These are phyloP conservation scores for Chrysocyon brachyurus DNA, from an alignment of 2,797 vertebrate genomes.

Conservation along the genomic window DNA sequence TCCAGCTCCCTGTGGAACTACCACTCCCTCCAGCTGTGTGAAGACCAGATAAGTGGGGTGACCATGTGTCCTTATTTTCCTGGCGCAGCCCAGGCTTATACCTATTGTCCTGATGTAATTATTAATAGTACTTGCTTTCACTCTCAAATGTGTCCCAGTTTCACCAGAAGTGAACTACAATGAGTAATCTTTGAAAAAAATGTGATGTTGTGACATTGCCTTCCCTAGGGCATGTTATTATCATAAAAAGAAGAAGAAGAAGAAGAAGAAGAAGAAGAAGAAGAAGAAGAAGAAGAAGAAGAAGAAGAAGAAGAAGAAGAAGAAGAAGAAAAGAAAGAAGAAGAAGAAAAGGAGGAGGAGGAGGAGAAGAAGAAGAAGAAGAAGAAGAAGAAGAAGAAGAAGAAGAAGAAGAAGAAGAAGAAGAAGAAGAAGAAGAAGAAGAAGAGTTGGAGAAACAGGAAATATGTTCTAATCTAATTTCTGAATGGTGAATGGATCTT, in stretches of 20 bases:
- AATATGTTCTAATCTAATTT: neutral
- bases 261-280: neutral
- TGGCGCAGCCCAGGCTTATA: neutral
- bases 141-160: neutral
- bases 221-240: neutral
- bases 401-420: neutral
- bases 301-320: too few species aligned
- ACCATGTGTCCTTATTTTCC: neutral
- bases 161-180: neutral
- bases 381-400: neutral
- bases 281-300: neutral
- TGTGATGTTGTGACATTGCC: neutral
- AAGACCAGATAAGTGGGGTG: too few species aligned
- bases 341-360: neutral
- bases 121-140: neutral
- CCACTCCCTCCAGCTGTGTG: rapidly evolving
- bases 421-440: too few species aligned
- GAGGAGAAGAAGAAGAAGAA: neutral
- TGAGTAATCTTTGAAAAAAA: neutral
- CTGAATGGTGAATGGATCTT: neutral
- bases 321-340: neutral
- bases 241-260: neutral
- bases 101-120: neutral
- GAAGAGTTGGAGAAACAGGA: neutral
- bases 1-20: neutral